These are phyloP conservation scores for Lutjanus erythropterus DNA, from an alignment of 2,113 vertebrate species.

Conservation along the genomic window DNA sequence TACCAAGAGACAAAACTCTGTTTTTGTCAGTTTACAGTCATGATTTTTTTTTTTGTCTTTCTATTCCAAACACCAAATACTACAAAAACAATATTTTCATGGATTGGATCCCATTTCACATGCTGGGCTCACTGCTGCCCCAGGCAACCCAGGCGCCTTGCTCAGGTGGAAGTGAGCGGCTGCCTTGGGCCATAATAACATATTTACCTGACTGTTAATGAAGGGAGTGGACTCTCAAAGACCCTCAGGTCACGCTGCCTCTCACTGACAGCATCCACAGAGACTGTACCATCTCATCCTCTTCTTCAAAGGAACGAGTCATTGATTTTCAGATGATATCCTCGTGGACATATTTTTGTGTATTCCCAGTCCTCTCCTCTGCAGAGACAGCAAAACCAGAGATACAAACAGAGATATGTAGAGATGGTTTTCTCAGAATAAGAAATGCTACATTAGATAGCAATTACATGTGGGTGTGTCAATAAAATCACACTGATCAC, in stretches of 20 bases:
- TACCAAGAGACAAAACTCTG: neutral
- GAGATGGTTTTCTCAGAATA: neutral
- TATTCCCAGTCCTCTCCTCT: neutral
- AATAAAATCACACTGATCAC: neutral
- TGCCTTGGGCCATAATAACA: constrained; percentile 49
- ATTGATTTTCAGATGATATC: neutral
- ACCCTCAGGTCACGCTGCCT: constrained; percentile 17
- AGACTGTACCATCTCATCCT: neutral
- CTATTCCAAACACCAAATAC: constrained; percentile 8
- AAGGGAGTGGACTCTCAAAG: constrained; percentile 28
- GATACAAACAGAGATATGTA: neutral
- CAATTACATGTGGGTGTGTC: neutral
- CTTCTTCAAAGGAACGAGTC: neutral
- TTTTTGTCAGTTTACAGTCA: too few relatives aligned
- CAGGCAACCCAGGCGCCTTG: constrained; percentile 19
- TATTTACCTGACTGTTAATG: constrained; percentile 59
- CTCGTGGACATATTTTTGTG: neutral
- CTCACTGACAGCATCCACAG: neutral
- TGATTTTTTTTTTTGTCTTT: too few relatives aligned
- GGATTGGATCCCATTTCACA: neutral
- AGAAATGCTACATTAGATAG: neutral
- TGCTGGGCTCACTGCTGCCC: constrained; percentile 36
- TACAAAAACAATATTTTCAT: neutral
- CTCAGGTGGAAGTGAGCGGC: constrained; percentile 15
- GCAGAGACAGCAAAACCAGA: neutral